These are phyloP conservation scores for Drosophila buzzatii DNA, from an alignment of 2,888 invertebrate species.

Conservation along the genomic window DNA sequence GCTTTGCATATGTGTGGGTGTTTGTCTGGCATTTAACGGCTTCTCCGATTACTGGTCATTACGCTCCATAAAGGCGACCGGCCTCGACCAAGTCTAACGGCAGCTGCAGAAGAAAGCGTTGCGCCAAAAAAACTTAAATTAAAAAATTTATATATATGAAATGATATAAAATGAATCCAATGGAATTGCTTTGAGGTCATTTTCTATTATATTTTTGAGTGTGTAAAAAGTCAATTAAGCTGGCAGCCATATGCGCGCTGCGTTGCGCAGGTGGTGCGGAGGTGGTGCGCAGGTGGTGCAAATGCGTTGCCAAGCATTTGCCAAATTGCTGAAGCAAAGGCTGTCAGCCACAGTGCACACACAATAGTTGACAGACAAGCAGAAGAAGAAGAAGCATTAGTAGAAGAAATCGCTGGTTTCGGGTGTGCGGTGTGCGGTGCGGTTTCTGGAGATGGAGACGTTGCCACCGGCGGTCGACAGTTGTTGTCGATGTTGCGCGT, in stretches of 20 bases:
- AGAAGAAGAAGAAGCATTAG: constrained; percentile 5
- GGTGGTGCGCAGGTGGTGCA: constrained; percentile 37
- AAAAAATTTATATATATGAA: constrained; percentile 20
- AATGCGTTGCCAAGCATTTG: constrained; percentile 42
- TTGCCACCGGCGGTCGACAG: constrained; percentile 44
- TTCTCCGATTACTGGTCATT: constrained; percentile 37
- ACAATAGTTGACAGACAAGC: constrained; percentile 16
- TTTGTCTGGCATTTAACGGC: constrained; percentile 20
- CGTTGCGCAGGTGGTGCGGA: constrained; percentile 18
- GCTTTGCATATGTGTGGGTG: background rate
- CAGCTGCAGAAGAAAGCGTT: constrained; percentile 64
- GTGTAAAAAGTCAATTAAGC: constrained; percentile 58
- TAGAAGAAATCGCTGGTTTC: background rate
- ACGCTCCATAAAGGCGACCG: constrained; percentile 63
- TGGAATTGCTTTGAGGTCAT: constrained; percentile 65
- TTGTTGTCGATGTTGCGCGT: constrained; percentile 25
- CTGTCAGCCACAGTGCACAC: constrained; percentile 26
- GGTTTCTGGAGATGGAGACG: constrained; percentile 31
- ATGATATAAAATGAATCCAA: constrained; percentile 53
- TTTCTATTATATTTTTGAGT: constrained; percentile 1
- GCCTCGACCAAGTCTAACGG: constrained; percentile 48
- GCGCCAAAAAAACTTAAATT: constrained; percentile 33
- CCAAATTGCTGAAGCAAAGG: constrained; percentile 42
- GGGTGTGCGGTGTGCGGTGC: background rate
- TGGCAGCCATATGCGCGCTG: constrained; percentile 31